phyloP scores from a whole-genome alignment of 2,113 vertebrate genomes.

The Daboia siamensis region DNA sequence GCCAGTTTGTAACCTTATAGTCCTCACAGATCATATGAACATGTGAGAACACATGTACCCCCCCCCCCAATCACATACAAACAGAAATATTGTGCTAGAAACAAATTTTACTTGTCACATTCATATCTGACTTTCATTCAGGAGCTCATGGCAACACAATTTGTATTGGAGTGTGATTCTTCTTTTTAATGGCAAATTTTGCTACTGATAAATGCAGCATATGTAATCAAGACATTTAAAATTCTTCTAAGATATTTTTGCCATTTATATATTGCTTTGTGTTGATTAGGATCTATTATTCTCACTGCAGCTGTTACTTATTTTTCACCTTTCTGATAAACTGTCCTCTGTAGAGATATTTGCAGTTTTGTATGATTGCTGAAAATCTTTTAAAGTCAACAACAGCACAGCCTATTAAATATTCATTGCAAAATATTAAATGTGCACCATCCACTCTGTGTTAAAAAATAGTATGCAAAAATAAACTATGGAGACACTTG shows the following conservation, averaged over 20 bases:
- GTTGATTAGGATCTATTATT: constrained; percentile 14
- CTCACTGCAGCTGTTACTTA: constrained; percentile 10
- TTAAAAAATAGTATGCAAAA: constrained; percentile 33
- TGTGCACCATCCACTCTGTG: constrained; percentile 8
- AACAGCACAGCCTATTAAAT: constrained; percentile 25
- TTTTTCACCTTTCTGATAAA: constrained; percentile 42
- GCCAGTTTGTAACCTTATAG: background rate
- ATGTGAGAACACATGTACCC: background rate
- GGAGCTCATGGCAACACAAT: background rate
- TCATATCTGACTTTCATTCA: background rate
- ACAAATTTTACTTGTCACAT: background rate
- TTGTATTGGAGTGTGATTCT: background rate
- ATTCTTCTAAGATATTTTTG: background rate
- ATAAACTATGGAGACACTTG: constrained; percentile 25
- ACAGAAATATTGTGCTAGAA: background rate
- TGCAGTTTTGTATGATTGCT: constrained; percentile 33
- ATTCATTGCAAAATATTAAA: constrained; percentile 23
- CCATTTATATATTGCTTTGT: constrained; percentile 13
- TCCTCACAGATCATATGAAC: background rate
- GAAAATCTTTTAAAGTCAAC: constrained; percentile 18
- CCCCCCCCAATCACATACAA: background rate
- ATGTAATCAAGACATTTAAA: background rate
- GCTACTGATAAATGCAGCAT: background rate
- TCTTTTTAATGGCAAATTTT: background rate
- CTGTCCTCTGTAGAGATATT: constrained; percentile 38